Percentiles rank a stretch among this genome's conserved stretches.
Evolutionary conservation across 2,888 invertebrate species (phyloP).

Genomic region (Podotricha telesiphe): DNA sequence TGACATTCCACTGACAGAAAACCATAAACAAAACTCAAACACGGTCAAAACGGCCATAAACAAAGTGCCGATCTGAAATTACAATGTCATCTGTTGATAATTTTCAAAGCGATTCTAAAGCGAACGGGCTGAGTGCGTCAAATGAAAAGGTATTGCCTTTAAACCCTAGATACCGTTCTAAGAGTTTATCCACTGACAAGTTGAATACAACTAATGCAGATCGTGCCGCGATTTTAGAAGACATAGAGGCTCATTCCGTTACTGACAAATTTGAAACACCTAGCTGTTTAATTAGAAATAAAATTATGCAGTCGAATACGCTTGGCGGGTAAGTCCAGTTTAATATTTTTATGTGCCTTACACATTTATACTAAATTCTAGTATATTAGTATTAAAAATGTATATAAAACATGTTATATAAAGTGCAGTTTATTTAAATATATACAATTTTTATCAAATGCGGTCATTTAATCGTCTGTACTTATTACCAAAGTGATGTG

Average conservation of each 20-base stretch:
- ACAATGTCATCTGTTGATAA: conserved; percentile 77
- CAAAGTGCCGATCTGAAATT: neutral
- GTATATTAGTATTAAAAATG: too few relatives aligned
- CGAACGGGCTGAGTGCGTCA: conserved; percentile 67
- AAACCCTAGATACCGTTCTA: conserved; percentile 72
- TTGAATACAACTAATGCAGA: conserved; percentile 75
- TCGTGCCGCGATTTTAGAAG: conserved; percentile 75
- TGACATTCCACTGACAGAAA: conserved; percentile 43
- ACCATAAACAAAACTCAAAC: neutral
- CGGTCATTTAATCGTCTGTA: too few relatives aligned
- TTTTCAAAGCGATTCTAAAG: conserved; percentile 68
- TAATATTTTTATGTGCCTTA: neutral
- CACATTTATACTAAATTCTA: too few relatives aligned
- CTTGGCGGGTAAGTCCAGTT: conserved; percentile 62
- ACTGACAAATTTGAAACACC: conserved; percentile 74
- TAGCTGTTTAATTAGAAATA: conserved; percentile 69
- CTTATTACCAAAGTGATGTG: too few relatives aligned
- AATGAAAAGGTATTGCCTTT: conserved; percentile 69
- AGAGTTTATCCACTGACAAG: conserved; percentile 80
- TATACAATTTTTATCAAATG: too few relatives aligned
- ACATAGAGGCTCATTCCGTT: conserved; percentile 72
- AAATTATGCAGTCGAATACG: conserved; percentile 61
- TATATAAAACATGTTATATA: too few relatives aligned
- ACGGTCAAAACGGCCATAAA: too few relatives aligned
- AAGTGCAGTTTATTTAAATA: too few relatives aligned